These are phyloP conservation scores for Sisor rabdophorus DNA, from an alignment of 2,113 vertebrate species.

Conservation along the genomic window DNA sequence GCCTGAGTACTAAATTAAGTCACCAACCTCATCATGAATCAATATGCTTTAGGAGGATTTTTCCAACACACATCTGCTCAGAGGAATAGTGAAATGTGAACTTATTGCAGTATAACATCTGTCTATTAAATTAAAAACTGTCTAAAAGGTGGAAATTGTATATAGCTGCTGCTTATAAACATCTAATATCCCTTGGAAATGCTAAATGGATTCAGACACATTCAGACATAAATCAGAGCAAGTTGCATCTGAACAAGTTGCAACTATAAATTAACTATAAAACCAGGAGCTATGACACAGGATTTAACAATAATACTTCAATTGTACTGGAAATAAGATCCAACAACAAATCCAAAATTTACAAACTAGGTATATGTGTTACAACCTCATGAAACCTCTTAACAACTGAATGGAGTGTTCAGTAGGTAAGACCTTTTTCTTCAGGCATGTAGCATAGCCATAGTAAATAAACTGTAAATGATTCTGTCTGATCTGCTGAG, in stretches of 20 bases:
- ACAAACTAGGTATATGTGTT: not conserved
- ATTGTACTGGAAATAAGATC: not conserved
- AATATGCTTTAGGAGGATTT: conserved; percentile 44
- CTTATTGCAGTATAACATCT: conserved; percentile 36
- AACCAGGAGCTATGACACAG: conserved; percentile 3
- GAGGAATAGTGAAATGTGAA: conserved; percentile 29
- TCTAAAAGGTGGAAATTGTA: conserved; percentile 36
- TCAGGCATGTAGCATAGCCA: too few relatives aligned
- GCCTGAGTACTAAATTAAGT: conserved; percentile 31
- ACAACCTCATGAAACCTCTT: not conserved
- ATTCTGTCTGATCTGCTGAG: too few relatives aligned
- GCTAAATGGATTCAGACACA: conserved; percentile 29
- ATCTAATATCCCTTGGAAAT: conserved; percentile 6
- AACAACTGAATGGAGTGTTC: too few relatives aligned
- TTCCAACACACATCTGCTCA: conserved; percentile 5
- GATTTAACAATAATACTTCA: conserved; percentile 1
- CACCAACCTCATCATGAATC: conserved; percentile 57
- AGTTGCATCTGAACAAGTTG: conserved; percentile 9
- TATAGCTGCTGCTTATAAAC: conserved; percentile 41
- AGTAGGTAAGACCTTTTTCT: too few relatives aligned
- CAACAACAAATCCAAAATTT: not conserved
- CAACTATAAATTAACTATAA: not conserved
- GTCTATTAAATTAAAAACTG: conserved; percentile 43
- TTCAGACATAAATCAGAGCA: conserved; percentile 35
- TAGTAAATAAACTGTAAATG: too few relatives aligned